Base-by-base conservation (phyloP, 2,113 vertebrate species). In the Toxotes chatareus region DNA sequence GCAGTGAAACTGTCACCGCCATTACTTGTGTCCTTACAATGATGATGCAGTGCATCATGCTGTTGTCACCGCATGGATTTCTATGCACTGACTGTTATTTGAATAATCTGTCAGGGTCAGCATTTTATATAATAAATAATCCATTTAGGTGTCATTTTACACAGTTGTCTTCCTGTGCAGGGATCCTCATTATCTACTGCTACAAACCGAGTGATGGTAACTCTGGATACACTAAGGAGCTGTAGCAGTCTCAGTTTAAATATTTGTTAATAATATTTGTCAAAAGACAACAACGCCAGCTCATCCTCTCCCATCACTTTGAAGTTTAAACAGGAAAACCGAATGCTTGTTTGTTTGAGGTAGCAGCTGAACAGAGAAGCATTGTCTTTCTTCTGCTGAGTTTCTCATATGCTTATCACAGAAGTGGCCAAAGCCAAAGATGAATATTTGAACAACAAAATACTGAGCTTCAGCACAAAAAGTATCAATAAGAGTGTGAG, bases 281-380 rank as follows among this genome's bases (percentile, higher is more conserved):
- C 42, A 44, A 3, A 44, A 44, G 42, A 44, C 42, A 44, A 44
- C 27, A 27, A 27, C 27, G 42, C 10, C 4, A 14, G 4, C 44
- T 16, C 44, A 46, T 49, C 17, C 19, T 49, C 47, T 7, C 21
- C 17, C 9, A 34, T 59, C 8, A 27, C 32, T 64, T 62, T 1
- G 21, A 62, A 36, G 46, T 47, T 1, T 6, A n/a, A 2, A 59
- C 59, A 72, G 21, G 21, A n/a, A 36, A 60, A 60, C 16, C 2
- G 8, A 31, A 44, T 6, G 31, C 56, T 68, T 31, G 10, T 67
- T 82, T 76, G 27, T 83, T 74, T 60, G 36, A 59, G 27, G 44
- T 51, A 75, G 23, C 27, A 70, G 40, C 6, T 60, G 44, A 61
- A 34, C 23, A 73, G 17, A 56, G 0, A 56, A 27, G 27, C 32